These are phyloP conservation scores for Prostheceraeus crozeri DNA, from an alignment of 2,888 invertebrate species.

Conservation along the genomic window DNA sequence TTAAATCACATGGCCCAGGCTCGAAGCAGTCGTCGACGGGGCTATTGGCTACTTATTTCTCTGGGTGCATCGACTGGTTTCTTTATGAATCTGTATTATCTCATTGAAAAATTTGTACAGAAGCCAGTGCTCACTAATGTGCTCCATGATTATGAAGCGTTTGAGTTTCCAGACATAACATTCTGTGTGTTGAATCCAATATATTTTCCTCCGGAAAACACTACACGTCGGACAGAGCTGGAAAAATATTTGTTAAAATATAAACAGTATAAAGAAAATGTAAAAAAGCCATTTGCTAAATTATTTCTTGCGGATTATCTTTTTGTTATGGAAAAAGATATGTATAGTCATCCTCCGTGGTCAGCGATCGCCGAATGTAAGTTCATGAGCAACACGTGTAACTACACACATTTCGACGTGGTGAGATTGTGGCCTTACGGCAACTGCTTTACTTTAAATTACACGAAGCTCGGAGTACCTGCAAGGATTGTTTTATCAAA, in stretches of 20 bases:
- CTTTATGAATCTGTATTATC: slow-evolving; percentile 36
- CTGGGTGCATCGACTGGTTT: slow-evolving; percentile 30
- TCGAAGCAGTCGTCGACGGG: slow-evolving; percentile 27
- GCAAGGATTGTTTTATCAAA: neutral
- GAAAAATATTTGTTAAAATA: too few relatives aligned
- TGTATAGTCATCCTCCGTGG: slow-evolving; percentile 34
- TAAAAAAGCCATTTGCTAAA: too few relatives aligned
- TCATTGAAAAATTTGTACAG: slow-evolving; percentile 36
- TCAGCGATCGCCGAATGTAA: slow-evolving; percentile 33
- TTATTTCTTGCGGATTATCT: slow-evolving; percentile 38
- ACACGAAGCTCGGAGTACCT: slow-evolving; percentile 22
- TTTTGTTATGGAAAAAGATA: slow-evolving; percentile 31
- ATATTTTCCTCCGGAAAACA: slow-evolving; percentile 36
- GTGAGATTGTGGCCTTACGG: slow-evolving; percentile 33
- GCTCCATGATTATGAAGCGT: slow-evolving; percentile 33
- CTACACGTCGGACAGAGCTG: neutral
- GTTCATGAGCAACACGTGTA: slow-evolving; percentile 28
- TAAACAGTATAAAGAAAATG: too few relatives aligned
- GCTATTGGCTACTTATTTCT: slow-evolving; percentile 37
- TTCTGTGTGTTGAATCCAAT: slow-evolving; percentile 35
- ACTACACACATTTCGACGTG: slow-evolving; percentile 35
- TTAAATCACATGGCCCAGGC: slow-evolving; percentile 39
- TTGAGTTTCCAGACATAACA: slow-evolving; percentile 36
- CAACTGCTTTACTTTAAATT: slow-evolving; percentile 29
- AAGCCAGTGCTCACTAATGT: slow-evolving; percentile 35